Evolutionary conservation across 2,888 invertebrate species (phyloP).

Genomic region (Macaria notata): DNA sequence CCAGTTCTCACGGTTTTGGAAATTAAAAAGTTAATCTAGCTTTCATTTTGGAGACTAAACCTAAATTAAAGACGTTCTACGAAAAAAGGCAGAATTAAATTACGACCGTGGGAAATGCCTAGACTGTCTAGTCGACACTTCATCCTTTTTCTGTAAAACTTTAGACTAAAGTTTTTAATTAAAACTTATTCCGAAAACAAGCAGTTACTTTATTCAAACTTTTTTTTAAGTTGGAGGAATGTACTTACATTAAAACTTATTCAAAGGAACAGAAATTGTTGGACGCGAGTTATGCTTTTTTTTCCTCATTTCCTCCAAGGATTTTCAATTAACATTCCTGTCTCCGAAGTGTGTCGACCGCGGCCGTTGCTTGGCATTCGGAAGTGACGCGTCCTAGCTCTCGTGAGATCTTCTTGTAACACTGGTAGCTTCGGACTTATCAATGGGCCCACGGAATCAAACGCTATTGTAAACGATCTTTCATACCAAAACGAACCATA

Average conservation of each 20-base stretch:
- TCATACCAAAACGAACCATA: slow-evolving; percentile 65
- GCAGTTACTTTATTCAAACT: neutral
- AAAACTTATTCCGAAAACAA: neutral
- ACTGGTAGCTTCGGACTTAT: slow-evolving; percentile 80
- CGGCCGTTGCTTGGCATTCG: slow-evolving; percentile 30
- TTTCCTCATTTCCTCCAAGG: slow-evolving; percentile 15
- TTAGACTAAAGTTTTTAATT: neutral
- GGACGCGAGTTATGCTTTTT: no score
- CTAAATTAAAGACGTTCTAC: slow-evolving; percentile 21
- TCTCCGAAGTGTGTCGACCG: slow-evolving; percentile 27
- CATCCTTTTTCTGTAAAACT: neutral
- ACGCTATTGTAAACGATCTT: slow-evolving; percentile 75
- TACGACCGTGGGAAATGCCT: slow-evolving; percentile 25
- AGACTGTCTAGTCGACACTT: slow-evolving; percentile 1
- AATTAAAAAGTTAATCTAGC: slow-evolving; percentile 62
- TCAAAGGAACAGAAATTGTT: no score
- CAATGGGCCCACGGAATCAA: slow-evolving; percentile 80
- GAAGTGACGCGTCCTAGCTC: slow-evolving; percentile 41
- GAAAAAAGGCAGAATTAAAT: slow-evolving; percentile 8
- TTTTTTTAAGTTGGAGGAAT: no score
- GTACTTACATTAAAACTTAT: neutral
- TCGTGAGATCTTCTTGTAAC: slow-evolving; percentile 75
- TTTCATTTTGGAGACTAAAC: slow-evolving; percentile 60
- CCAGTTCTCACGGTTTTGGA: slow-evolving; percentile 70
- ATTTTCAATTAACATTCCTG: slow-evolving; percentile 36